Evolutionary conservation across 2,113 vertebrate genomes (phyloP).

Genomic region (Sclerurus mexicanus): DNA sequence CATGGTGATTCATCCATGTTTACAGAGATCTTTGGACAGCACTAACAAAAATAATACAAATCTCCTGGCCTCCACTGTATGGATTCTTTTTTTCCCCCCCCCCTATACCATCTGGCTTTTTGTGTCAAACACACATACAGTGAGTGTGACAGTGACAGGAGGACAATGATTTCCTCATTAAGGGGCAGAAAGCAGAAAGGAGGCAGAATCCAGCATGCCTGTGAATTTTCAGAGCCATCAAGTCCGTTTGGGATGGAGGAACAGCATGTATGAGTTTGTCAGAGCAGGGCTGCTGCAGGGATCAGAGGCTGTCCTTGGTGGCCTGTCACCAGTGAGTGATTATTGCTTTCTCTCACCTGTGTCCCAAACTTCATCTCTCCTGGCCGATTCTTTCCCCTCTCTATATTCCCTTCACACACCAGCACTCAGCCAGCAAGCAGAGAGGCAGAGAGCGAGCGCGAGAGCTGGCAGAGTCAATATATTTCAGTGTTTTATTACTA

Average conservation of each 20-base stretch:
- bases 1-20: background rate
- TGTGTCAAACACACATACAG: background rate
- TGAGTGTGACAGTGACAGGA: background rate
- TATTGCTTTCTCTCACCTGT: constrained; percentile 63
- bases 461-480: constrained; percentile 78
- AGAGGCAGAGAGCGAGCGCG: constrained; percentile 48
- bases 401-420: constrained; percentile 63
- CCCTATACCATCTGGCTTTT: background rate
- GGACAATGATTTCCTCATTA: background rate
- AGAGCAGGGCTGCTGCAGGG: background rate
- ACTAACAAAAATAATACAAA: background rate
- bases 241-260: background rate
- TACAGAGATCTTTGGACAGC: background rate
- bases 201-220: background rate
- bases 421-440: constrained; percentile 48
- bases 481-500: constrained; percentile 81
- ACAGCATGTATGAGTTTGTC: background rate
- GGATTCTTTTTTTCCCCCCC: background rate
- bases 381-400: constrained; percentile 23
- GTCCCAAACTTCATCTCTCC: constrained; percentile 64
- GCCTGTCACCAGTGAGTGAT: constrained; percentile 48
- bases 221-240: background rate
- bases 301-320: constrained; percentile 27
- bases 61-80: background rate
- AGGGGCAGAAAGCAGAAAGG: background rate